phyloP scores from a whole-genome alignment of 2,797 vertebrate genomes.

The Parauchenoglanis punctatus region DNA sequence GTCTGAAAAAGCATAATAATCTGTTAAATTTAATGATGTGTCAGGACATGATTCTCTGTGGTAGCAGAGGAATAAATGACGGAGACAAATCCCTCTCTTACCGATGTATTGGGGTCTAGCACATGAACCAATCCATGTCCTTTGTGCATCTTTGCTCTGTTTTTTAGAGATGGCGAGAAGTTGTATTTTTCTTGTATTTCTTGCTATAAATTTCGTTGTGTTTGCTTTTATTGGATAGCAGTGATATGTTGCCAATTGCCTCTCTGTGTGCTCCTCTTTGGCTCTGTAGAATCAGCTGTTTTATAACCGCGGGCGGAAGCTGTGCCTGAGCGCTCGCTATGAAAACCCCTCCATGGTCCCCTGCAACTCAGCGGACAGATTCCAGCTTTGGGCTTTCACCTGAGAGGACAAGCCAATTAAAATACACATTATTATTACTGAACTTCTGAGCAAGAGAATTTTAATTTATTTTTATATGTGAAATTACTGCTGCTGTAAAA shows the following conservation, averaged over 20 bases:
- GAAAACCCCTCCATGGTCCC: conserved; percentile 80
- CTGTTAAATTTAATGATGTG: conserved; percentile 22
- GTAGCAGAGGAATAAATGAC: not conserved
- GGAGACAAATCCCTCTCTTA: not conserved
- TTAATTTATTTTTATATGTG: conserved; percentile 80
- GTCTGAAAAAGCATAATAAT: conserved; percentile 17
- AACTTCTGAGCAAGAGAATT: conserved; percentile 58
- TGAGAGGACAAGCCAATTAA: conserved; percentile 62
- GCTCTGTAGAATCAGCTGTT: conserved; percentile 85
- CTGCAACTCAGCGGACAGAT: conserved; percentile 87
- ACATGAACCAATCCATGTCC: not conserved
- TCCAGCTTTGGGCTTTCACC: conserved; percentile 91
- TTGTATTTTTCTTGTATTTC: not conserved
- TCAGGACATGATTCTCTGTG: conserved; percentile 13
- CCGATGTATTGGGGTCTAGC: no score
- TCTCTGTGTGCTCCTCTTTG: conserved; percentile 34
- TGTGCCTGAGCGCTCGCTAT: conserved; percentile 88
- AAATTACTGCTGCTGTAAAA: conserved; percentile 67
- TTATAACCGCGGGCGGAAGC: conserved; percentile 77
- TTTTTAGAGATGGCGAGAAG: not conserved
- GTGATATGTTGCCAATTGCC: conserved; percentile 24
- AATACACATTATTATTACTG: conserved; percentile 52
- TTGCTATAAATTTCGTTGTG: not conserved
- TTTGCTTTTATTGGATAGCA: conserved; percentile 34
- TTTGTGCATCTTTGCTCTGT: not conserved